These are phyloP conservation scores for Hypomecis punctinalis DNA, from an alignment of 2,888 invertebrate genomes.

Conservation along the genomic window DNA sequence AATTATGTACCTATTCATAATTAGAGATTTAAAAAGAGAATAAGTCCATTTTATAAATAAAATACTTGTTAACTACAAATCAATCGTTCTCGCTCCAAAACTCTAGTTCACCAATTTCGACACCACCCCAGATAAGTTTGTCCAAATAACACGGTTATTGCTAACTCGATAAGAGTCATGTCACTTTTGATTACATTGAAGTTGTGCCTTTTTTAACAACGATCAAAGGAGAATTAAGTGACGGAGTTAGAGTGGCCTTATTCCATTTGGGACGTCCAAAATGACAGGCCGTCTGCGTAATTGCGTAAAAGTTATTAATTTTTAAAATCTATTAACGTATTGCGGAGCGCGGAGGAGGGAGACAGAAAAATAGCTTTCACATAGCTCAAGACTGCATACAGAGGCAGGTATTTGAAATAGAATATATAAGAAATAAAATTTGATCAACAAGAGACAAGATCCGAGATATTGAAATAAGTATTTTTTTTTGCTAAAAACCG, in stretches of 20 bases:
- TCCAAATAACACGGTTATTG: slow-evolving; percentile 50
- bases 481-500: no score
- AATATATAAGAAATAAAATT: no score
- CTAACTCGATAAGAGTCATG: slow-evolving; percentile 83
- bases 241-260: slow-evolving; percentile 62
- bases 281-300: slow-evolving; percentile 67
- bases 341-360: slow-evolving; percentile 50
- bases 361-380: slow-evolving; percentile 28
- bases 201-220: slow-evolving; percentile 64
- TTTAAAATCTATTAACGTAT: slow-evolving; percentile 80
- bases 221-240: slow-evolving; percentile 72
- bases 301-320: slow-evolving; percentile 76
- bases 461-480: no score
- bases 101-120: neutral
- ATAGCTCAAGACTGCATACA: no score
- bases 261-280: slow-evolving; percentile 67
- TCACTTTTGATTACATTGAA: slow-evolving; percentile 81
- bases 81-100: neutral
- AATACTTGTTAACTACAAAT: no score
- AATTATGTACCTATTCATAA: no score
- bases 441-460: no score
- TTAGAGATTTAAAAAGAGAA: no score
- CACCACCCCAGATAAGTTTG: neutral
- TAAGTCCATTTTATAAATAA: no score
- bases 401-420: no score